A percentile compares a stretch with the other conserved stretches of the same genome.
Evolutionary conservation across 2,797 vertebrate genomes (phyloP).

Genomic region (Loris lydekkerianus): DNA sequence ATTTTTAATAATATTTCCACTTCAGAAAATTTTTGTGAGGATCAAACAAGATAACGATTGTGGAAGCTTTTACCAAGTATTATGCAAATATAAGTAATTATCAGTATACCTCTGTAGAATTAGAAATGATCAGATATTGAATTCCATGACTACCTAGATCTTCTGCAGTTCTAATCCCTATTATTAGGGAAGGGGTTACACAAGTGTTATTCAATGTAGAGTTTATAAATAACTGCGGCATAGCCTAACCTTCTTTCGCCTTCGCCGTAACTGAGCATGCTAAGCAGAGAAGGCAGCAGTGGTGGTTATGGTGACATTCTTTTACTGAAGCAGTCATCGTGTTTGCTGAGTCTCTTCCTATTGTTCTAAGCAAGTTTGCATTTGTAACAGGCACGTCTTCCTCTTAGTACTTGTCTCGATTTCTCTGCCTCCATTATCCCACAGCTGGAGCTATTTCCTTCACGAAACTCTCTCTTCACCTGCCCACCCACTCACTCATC

Average conservation of each 20-base stretch:
- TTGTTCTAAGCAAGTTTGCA: not conserved
- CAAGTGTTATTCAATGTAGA: not conserved
- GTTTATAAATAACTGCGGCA: slow-evolving; percentile 60
- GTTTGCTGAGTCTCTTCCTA: not conserved
- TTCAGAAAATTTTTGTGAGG: slow-evolving; percentile 38
- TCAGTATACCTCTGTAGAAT: slow-evolving; percentile 64
- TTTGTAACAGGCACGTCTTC: not conserved
- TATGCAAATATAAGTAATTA: slow-evolving; percentile 63
- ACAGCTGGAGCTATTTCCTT: not conserved
- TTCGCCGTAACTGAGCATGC: not conserved
- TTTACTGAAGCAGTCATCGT: not conserved
- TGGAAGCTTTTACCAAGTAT: slow-evolving; percentile 32
- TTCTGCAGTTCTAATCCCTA: slow-evolving; percentile 32
- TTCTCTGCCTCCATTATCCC: not conserved
- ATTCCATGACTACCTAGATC: not conserved
- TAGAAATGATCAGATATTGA: slow-evolving; percentile 64
- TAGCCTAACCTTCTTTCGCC: slow-evolving; percentile 31
- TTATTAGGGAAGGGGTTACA: slow-evolving; percentile 56
- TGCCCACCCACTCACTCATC: not conserved
- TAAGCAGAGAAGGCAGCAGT: not conserved
- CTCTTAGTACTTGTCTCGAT: not conserved
- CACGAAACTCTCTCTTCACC: not conserved
- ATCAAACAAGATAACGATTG: slow-evolving; percentile 24
- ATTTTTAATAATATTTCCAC: slow-evolving; percentile 4
- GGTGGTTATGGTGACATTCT: not conserved